A percentile compares a stretch with the other conserved stretches of the same genome.
Evolutionary conservation across 2,888 invertebrate species (phyloP).

Genomic region (Horisme vitalbata): DNA sequence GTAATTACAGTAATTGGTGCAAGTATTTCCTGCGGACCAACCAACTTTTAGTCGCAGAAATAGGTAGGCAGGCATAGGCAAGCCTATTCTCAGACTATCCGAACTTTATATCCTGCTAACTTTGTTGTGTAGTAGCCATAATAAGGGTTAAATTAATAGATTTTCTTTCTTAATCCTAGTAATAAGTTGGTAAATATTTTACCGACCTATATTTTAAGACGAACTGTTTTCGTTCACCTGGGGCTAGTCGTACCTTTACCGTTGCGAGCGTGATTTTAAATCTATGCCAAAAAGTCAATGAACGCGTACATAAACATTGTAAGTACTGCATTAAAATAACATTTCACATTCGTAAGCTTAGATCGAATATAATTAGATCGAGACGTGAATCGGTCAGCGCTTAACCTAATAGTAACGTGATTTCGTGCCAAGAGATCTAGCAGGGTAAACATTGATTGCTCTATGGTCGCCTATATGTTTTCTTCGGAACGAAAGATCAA

Average conservation of each 20-base stretch:
- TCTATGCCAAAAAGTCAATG: constrained; percentile 48
- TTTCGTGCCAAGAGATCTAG: constrained; percentile 57
- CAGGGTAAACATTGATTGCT: constrained; percentile 49
- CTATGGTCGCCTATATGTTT: not conserved
- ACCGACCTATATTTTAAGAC: not conserved
- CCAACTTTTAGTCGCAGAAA: too few species aligned
- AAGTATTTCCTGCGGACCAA: too few species aligned
- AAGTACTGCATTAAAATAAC: constrained; percentile 37
- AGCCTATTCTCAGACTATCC: too few species aligned
- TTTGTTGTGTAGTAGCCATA: too few species aligned
- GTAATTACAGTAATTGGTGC: too few species aligned
- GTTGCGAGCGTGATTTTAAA: constrained; percentile 20
- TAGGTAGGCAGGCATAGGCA: too few species aligned
- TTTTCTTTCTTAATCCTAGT: too few species aligned
- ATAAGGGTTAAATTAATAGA: too few species aligned
- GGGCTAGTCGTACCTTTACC: constrained; percentile 9
- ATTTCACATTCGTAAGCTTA: constrained; percentile 46
- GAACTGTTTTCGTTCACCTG: constrained; percentile 6
- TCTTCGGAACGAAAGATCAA: too few species aligned
- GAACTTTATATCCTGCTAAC: too few species aligned
- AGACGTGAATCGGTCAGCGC: constrained; percentile 64
- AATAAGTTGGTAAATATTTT: not conserved
- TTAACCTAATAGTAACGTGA: constrained; percentile 55
- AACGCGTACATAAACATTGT: constrained; percentile 53
- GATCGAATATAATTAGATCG: constrained; percentile 62